Percentiles rank a stretch among this genome's conserved stretches.
Evolutionary conservation across 2,888 invertebrate species (phyloP).

Genomic region (Plusia festucae): DNA sequence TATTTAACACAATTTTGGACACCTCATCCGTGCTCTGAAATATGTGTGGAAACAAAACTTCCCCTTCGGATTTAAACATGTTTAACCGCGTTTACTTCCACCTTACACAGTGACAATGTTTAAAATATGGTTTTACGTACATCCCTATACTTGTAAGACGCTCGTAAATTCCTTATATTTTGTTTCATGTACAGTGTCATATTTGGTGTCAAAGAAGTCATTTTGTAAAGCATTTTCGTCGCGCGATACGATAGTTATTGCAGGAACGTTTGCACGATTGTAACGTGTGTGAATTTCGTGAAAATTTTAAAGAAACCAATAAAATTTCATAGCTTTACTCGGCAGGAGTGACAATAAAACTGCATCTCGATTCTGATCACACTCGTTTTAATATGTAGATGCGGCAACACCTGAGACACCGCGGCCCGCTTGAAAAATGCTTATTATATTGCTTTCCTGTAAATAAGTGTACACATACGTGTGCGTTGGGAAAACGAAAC

Average conservation of each 20-base stretch:
- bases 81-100: constrained; percentile 32
- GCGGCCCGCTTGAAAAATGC: constrained; percentile 78
- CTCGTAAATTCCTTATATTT: constrained; percentile 58
- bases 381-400: constrained; percentile 85
- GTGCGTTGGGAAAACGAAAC: constrained; percentile 53
- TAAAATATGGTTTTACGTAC: constrained; percentile 52
- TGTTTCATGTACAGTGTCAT: constrained; percentile 55
- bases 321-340: constrained; percentile 82
- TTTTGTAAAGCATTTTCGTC: constrained; percentile 53
- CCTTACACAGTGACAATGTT: constrained; percentile 24
- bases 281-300: constrained; percentile 65
- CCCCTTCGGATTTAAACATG: constrained; percentile 28
- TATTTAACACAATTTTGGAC: constrained; percentile 7
- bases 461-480: constrained; percentile 74
- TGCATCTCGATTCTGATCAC: constrained; percentile 88
- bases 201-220: constrained; percentile 60
- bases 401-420: constrained; percentile 83
- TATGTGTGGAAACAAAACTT: constrained; percentile 24
- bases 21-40: constrained; percentile 5
- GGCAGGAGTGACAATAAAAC: constrained; percentile 85
- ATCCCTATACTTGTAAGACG: constrained; percentile 25
- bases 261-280: constrained; percentile 63
- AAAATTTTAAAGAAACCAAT: constrained; percentile 75
- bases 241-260: constrained; percentile 58
- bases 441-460: constrained; percentile 82